Base-by-base conservation (phyloP, 2,113 vertebrate species). In the Coptodon rendalli region DNA sequence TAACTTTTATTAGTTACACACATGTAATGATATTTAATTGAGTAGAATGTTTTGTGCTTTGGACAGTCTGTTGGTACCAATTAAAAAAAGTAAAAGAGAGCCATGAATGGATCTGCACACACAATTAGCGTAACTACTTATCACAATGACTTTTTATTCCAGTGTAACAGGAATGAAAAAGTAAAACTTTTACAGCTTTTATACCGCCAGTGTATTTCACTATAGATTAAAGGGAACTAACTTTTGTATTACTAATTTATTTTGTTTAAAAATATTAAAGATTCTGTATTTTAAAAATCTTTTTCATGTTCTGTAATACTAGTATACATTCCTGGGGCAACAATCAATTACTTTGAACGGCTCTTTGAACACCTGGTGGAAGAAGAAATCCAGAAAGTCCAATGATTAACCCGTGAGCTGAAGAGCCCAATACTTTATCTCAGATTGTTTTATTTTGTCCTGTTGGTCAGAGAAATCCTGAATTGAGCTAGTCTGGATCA, bases 1-100 rank as follows among this genome's bases (percentile, higher is more conserved):
- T 91, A 89, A 88, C 90, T 92, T 94, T 94, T 91, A 95, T 87
- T 81, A 66, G 31, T 84, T 81, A 89, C 92, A 92, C 89, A 81
- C 88, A 92, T 93, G 86, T 82, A 91, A 90, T 85, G 68, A 52
- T 27, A 40, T 88, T 89, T 89, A 90, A 92, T 48, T 85, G 83
- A 90, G 82, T 84, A 82, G 52, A 94, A 88, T 87, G 87, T 81
- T 83, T 61, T 56, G 29, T 31, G 6, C 54, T 63, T 80, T 84
- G 73, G 73, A 87, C 61, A 0, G 31, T 61, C 43, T 68, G 52
- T 59, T 82, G 34, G 50, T 83, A 50, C 27, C 54, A 3, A 19
- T 83, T 61, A 13, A 34, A 36, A 50, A 1, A 17, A 38, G 10
- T 6, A 36, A 66, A 29, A 71, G 31, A 63, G 89, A 48, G 34